Percentiles rank a stretch among this genome's conserved stretches.
phyloP scores from a whole-genome alignment of 2,797 vertebrate species.

The Parambassis ranga region DNA sequence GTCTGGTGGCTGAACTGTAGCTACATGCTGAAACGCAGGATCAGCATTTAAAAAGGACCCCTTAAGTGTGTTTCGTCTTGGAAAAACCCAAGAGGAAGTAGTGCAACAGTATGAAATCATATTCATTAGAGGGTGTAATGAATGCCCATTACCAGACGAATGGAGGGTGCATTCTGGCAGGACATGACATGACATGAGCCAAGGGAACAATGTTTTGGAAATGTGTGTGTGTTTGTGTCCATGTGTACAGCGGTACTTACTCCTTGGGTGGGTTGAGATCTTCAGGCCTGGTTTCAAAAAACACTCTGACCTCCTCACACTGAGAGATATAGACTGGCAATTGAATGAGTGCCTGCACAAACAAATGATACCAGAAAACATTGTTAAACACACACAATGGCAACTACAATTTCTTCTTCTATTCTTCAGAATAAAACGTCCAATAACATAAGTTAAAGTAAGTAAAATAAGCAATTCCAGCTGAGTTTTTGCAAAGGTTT shows the following conservation, averaged over 20 bases:
- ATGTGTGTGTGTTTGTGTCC: neutral
- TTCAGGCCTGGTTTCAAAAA: constrained; percentile 96
- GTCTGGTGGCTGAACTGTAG: constrained; percentile 14
- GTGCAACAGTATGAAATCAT: constrained; percentile 44
- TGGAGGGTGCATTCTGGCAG: constrained; percentile 7
- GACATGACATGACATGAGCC: constrained; percentile 33
- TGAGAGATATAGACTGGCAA: constrained; percentile 97
- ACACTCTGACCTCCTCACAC: constrained; percentile 95
- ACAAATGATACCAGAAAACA: neutral
- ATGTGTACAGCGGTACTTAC: constrained; percentile 82
- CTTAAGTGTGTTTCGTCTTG: constrained; percentile 30
- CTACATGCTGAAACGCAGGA: constrained; percentile 36
- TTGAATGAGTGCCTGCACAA: constrained; percentile 91
- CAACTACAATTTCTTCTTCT: neutral
- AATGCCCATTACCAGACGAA: constrained; percentile 33
- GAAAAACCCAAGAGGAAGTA: constrained; percentile 21
- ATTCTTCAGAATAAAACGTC: no score
- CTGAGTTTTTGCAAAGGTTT: no score
- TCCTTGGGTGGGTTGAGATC: constrained; percentile 95
- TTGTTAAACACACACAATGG: neutral
- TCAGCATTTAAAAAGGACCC: constrained; percentile 39
- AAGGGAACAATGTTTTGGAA: constrained; percentile 9
- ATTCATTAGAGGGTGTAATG: constrained; percentile 53
- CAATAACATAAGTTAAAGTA: no score
- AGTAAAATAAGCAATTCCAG: no score